These are phyloP conservation scores for Eulemur coronatus DNA, from an alignment of 2,797 vertebrate genomes.

Conservation along the genomic window DNA sequence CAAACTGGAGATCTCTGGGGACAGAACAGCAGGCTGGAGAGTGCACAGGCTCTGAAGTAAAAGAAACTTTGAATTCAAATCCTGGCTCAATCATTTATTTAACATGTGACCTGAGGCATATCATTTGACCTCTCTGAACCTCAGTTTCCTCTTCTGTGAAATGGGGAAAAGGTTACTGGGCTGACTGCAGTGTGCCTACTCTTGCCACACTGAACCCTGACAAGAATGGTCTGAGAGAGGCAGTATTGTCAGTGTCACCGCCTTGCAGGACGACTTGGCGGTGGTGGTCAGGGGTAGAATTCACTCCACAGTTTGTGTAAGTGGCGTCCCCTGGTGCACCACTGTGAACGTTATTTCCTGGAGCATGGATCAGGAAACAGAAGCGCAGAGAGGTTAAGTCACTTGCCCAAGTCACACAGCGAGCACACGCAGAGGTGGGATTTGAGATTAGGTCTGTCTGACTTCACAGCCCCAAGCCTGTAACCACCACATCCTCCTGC, in stretches of 20 bases:
- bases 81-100: not conserved
- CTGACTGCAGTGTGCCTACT: not conserved
- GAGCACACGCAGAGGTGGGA: not conserved
- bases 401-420: not conserved
- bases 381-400: not conserved
- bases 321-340: not conserved
- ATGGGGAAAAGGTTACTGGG: not conserved
- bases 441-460: not conserved
- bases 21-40: not conserved
- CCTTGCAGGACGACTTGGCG: not conserved
- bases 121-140: not conserved
- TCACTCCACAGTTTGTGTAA: not conserved
- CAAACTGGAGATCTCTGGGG: not conserved
- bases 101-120: not conserved
- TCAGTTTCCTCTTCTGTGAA: not conserved
- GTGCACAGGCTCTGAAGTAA: not conserved
- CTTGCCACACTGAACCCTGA: not conserved
- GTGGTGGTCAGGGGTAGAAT: not conserved
- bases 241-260: fast-evolving
- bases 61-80: not conserved
- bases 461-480: not conserved
- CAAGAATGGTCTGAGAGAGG: too few species aligned
- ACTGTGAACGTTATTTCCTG: not conserved
- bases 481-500: not conserved
- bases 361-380: not conserved